Evolutionary conservation across 1,140 invertebrate species (phyloP), one percentile per base, ranked within the genome.

Genomic region (Cydia fagiglandana): DNA sequence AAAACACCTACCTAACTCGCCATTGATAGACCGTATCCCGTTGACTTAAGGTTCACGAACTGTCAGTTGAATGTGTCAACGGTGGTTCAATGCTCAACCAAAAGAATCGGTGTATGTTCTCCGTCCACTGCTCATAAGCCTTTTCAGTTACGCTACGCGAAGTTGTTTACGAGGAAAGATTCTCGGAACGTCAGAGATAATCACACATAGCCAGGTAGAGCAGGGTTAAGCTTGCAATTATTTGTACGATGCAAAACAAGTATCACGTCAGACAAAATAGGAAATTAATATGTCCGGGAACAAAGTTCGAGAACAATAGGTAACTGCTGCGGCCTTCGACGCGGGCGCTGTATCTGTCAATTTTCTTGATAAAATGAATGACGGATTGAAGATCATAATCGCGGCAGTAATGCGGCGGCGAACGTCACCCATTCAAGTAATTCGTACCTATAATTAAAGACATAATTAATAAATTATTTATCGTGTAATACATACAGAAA

Each of bases 91-190:
- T 61, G 17, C 56, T 53, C n/a, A n/a, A 53, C n/a, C 50, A n/a
- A 17, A 53, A 53, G n/a, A 53, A 53, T 13, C 13, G 5, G 47
- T n/a, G 47, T 53, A 53, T n/a, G 47, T n/a, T 4, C 12, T 15
- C 13, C 15, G 15, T 6, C 4, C 47, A 15, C 47, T 53, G 50
- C n/a, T 17, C 45, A 47, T 47, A 47, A 47, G 45, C 45, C 45
- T 47, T 47, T 47, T n/a, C n/a, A 53, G 4, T 53, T n/a, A 53
- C 50, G n/a, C 50, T 53, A 53, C 6, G 17, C 56, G 38, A 41
- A 45, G 30, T 70, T 70, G 66, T 70, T 70, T 70, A 70, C 34
- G 30, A 38, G 66, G 6, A 70, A 68, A 41, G 34, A 70, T 70
- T 70, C 66, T 41, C n/a, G 34, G 9, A 38, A 61, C 53, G 17